phyloP scores from a whole-genome alignment of 2,888 invertebrate species.

The Nymphalis urticae region DNA sequence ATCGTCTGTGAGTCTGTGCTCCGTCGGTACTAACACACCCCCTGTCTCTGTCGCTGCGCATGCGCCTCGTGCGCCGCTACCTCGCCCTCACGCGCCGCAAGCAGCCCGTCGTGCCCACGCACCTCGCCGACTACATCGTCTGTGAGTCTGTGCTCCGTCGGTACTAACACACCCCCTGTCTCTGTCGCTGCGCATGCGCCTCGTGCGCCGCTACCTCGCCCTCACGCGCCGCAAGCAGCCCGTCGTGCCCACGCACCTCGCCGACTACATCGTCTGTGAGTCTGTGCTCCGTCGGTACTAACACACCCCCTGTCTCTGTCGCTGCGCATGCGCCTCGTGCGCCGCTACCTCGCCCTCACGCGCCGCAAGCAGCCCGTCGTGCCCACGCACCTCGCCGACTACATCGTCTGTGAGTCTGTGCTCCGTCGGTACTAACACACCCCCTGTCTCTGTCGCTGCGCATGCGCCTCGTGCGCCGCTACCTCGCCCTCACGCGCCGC shows the following conservation, averaged over 20 bases:
- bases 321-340: slow-evolving; percentile 94
- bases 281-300: slow-evolving; percentile 36
- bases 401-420: slow-evolving; percentile 36
- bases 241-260: slow-evolving; percentile 90
- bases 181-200: slow-evolving; percentile 89
- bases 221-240: slow-evolving; percentile 95
- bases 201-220: slow-evolving; percentile 96
- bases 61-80: slow-evolving; percentile 96
- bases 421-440: neutral
- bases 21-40: neutral
- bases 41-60: slow-evolving; percentile 83
- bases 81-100: slow-evolving; percentile 94
- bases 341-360: slow-evolving; percentile 95
- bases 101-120: slow-evolving; percentile 92
- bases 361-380: slow-evolving; percentile 93
- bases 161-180: neutral
- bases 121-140: slow-evolving; percentile 85
- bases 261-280: slow-evolving; percentile 76
- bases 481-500: slow-evolving; percentile 94
- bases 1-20: slow-evolving; percentile 36
- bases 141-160: slow-evolving; percentile 35
- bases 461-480: slow-evolving; percentile 96
- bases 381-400: slow-evolving; percentile 92
- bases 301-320: slow-evolving; percentile 49
- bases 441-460: too few relatives aligned